These are phyloP conservation scores for Machaerirhynchus nigripectus DNA, from an alignment of 2,113 vertebrate genomes.

Conservation along the genomic window DNA sequence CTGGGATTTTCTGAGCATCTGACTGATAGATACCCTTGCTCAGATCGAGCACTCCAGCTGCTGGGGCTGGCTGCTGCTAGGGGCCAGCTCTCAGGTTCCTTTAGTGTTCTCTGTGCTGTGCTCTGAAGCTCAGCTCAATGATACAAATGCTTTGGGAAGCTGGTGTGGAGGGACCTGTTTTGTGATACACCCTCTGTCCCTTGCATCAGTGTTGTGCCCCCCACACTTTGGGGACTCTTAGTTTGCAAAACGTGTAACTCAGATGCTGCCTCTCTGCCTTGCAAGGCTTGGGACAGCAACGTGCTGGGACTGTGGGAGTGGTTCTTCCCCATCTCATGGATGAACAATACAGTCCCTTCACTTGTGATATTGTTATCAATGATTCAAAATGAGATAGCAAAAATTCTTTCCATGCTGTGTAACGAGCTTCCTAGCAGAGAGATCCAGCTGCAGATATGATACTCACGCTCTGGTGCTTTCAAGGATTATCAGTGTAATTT, in stretches of 20 bases:
- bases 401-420: slow-evolving; percentile 39
- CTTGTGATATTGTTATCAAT: slow-evolving; percentile 21
- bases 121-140: background rate
- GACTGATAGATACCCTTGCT: background rate
- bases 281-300: rapidly evolving
- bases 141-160: background rate
- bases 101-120: no score
- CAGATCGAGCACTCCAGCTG: rapidly evolving
- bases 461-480: background rate
- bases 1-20: slow-evolving; percentile 1
- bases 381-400: slow-evolving; percentile 23
- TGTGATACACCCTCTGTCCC: background rate
- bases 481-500: slow-evolving; percentile 1
- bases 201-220: rapidly evolving
- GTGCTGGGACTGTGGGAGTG: background rate
- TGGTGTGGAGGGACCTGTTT: rapidly evolving
- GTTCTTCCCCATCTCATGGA: background rate
- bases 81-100: background rate
- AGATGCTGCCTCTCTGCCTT: background rate
- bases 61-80: background rate
- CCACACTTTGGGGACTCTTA: background rate
- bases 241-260: background rate
- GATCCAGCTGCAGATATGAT: slow-evolving; percentile 24
- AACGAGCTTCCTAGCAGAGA: background rate
- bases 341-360: background rate